phyloP scores from a whole-genome alignment of 2,888 invertebrate genomes.

The Eupeodes luniger region DNA sequence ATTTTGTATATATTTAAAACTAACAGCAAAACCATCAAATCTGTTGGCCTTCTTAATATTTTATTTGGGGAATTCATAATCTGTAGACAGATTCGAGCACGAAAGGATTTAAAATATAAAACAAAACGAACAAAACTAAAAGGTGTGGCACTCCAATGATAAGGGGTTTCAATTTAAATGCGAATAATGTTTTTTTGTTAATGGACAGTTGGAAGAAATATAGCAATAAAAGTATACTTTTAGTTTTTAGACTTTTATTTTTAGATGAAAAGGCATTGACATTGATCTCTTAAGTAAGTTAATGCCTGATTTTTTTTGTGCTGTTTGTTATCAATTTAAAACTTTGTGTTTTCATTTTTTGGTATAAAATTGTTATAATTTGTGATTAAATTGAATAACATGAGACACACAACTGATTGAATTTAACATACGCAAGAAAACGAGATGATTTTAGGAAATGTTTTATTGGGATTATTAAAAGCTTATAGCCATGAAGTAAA shows the following conservation, averaged over 20 bases:
- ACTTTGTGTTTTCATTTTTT: no score
- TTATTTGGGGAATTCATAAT: slow-evolving; percentile 15
- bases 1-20: not conserved
- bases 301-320: not conserved
- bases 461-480: no score
- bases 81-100: slow-evolving; percentile 9
- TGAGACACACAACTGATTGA: not conserved
- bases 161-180: slow-evolving; percentile 50
- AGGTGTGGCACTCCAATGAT: slow-evolving; percentile 51
- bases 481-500: no score
- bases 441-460: not conserved
- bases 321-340: not conserved
- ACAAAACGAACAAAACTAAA: slow-evolving; percentile 2
- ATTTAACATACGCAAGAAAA: not conserved
- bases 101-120: slow-evolving; percentile 22
- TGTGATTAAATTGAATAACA: not conserved
- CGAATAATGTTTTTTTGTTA: slow-evolving; percentile 32
- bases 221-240: not conserved
- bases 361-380: not conserved
- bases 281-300: not conserved
- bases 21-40: not conserved
- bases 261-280: not conserved
- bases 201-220: slow-evolving; percentile 35
- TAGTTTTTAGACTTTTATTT: not conserved
- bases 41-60: not conserved